These are phyloP conservation scores for Eufriesea mexicana DNA, from an alignment of 1,140 invertebrate species.

Conservation along the genomic window DNA sequence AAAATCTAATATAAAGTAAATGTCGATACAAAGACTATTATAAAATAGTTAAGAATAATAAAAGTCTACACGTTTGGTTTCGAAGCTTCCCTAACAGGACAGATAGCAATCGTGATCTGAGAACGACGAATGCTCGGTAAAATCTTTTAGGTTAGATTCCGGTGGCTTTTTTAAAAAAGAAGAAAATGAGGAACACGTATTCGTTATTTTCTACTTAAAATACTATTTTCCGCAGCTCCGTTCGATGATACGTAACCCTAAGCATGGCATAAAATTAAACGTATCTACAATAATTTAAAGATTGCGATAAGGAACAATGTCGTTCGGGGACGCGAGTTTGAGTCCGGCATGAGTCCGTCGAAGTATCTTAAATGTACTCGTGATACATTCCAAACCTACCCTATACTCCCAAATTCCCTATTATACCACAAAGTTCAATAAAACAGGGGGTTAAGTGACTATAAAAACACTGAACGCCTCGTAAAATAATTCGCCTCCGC, in stretches of 20 bases:
- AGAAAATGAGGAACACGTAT: neutral
- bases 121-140: neutral
- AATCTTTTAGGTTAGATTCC: neutral
- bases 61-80: too few relatives aligned
- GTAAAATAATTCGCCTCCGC: neutral
- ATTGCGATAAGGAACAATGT: constrained; percentile 45
- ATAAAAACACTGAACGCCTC: neutral
- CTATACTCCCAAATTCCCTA: neutral
- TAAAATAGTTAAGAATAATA: too few relatives aligned
- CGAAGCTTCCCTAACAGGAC: too few relatives aligned
- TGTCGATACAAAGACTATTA: too few relatives aligned
- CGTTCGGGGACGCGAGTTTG: neutral
- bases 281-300: constrained; percentile 69
- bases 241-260: constrained; percentile 23
- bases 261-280: constrained; percentile 54
- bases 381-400: too few relatives aligned
- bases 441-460: neutral
- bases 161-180: too few relatives aligned
- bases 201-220: neutral
- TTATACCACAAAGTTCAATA: neutral
- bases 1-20: too few relatives aligned
- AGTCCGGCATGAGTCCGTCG: neutral
- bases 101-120: too few relatives aligned
- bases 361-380: neutral
- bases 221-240: constrained; percentile 5